Base-by-base conservation (phyloP, 2,113 vertebrate species). In the Elaphurus davidianus region DNA sequence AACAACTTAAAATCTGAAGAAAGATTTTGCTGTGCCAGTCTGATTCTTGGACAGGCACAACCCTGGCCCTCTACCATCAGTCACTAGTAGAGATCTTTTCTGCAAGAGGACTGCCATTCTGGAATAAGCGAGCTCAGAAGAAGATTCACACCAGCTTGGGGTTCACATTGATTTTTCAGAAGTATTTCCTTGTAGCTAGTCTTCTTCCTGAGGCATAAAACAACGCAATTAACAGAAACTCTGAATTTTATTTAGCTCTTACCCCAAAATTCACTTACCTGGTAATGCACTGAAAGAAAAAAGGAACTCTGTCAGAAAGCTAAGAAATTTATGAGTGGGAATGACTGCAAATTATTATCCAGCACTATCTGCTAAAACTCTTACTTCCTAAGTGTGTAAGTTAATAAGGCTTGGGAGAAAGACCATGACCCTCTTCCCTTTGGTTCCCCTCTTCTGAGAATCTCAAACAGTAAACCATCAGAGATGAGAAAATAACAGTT, bases 171-270 rank as follows among this genome's bases (percentile, higher is more conserved):
- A 52, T 76, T 96, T 36, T 97, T 97, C 94, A 94, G 62, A 88
- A 94, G 76, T 54, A 94, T 84, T 67, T 88, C 78, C 55, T 79
- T 88, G 13, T 92, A 96, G 94, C n/a, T 76, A 33, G 36, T 86
- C 81, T 95, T 96, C 92, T 85, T 96, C 94, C 92, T 96, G 83
- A 57, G 47, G 25, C 47, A 83, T 50, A 52, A 90, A 87, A 90
- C 14, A 90, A 87, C 12, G 83, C 54, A n/a, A 47, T 96, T 88
- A 96, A 78, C 30, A 94, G 82, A 81, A 43, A 74, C 10, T 45
- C 47, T 94, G 21, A 50, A 50, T 87, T 90, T 79, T 93, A n/a
- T 43, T 90, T 86, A 82, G 45, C 30, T 60, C 28, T 93, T 87
- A 90, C 12, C 36, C 45, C n/a, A 36, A 9, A 90, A 87, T 13